Percentiles rank a stretch among this genome's conserved stretches.
These are phyloP conservation scores for Falcunculus frontatus DNA, from an alignment of 2,113 vertebrate genomes.

Conservation along the genomic window DNA sequence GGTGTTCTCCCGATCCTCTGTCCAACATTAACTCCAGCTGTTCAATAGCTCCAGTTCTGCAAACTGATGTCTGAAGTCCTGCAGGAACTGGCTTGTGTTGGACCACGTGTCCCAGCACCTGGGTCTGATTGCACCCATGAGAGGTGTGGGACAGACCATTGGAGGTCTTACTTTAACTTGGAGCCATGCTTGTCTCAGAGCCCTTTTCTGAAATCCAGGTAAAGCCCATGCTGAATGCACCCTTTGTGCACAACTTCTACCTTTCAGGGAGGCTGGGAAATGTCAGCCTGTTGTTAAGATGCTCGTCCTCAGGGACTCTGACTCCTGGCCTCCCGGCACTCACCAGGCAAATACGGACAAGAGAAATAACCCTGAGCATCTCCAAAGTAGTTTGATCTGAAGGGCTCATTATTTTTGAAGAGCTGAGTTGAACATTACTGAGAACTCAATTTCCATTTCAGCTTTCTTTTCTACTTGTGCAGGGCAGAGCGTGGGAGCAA, in stretches of 20 bases:
- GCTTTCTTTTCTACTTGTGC: neutral
- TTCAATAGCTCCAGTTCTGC: neutral
- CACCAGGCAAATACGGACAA: rapidly evolving
- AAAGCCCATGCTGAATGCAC: neutral
- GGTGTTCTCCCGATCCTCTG: neutral
- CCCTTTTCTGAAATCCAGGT: neutral
- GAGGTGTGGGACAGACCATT: neutral
- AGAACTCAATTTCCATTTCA: neutral
- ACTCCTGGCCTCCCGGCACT: neutral
- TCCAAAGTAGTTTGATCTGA: neutral
- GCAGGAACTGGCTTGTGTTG: neutral
- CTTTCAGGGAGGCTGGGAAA: neutral
- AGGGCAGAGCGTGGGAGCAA: neutral
- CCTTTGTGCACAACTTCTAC: neutral
- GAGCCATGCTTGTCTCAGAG: neutral
- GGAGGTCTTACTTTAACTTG: neutral
- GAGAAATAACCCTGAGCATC: neutral
- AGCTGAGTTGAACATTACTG: neutral
- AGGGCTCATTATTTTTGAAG: neutral
- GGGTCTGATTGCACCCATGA: neutral
- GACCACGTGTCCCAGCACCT: rapidly evolving
- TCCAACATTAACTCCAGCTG: neutral
- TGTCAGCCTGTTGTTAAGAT: neutral
- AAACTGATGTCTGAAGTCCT: neutral
- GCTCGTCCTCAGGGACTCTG: rapidly evolving